Conservation (phyloP, 2,113 vertebrate species). For the Oriolus oriolus region DNA sequence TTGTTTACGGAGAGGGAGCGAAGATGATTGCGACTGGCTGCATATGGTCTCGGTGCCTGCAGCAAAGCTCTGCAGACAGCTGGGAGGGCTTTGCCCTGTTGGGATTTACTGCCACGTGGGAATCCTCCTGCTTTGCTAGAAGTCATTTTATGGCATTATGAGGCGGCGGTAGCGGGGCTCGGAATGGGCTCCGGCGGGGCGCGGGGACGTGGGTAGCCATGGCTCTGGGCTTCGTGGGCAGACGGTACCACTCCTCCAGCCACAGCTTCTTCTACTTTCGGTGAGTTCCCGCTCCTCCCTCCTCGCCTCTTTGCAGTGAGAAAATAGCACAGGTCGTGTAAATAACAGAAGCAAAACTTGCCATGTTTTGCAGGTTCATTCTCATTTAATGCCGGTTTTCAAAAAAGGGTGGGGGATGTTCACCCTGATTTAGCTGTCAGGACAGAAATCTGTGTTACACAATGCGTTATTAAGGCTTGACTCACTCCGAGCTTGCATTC, state of each 20-base stretch:
- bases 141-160: constrained; percentile 63
- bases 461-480: neutral
- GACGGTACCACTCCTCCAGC: constrained; percentile 39
- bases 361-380: rapidly evolving
- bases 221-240: constrained; percentile 70
- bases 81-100: constrained; percentile 66
- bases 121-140: constrained; percentile 60
- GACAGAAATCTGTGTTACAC: constrained; percentile 12
- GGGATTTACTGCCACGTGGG: constrained; percentile 72
- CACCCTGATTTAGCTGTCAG: neutral
- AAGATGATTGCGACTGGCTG: neutral
- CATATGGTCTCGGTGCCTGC: neutral
- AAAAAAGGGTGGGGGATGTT: neutral
- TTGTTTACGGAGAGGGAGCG: neutral
- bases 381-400: neutral
- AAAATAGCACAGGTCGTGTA: neutral
- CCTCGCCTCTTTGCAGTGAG: neutral
- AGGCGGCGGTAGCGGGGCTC: neutral
- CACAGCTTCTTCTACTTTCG: constrained; percentile 65
- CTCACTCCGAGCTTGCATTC: neutral
- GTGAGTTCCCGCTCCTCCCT: constrained; percentile 25
- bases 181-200: neutral
- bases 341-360: neutral
- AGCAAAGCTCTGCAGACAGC: constrained; percentile 62
- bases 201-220: neutral